Conservation (phyloP, 2,888 invertebrate species). For the Halictus quadricinctus region DNA sequence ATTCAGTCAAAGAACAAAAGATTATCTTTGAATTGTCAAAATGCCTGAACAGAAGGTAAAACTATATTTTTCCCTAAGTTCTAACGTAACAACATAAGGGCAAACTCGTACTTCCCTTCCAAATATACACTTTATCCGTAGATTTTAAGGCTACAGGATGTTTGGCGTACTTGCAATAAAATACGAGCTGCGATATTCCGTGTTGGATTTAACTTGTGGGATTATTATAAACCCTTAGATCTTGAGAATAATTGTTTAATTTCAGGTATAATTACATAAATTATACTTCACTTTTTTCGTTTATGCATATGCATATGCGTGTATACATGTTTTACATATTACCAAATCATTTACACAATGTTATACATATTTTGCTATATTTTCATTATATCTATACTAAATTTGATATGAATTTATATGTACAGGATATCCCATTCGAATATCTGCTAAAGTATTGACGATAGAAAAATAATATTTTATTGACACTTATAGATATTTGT, state of each 20-base stretch:
- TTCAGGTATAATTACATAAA: conserved; percentile 83
- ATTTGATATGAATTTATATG: not conserved
- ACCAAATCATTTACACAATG: not conserved
- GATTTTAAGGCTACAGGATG: conserved; percentile 84
- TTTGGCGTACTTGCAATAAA: conserved; percentile 92
- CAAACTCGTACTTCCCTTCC: conserved; percentile 7
- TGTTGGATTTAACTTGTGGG: conserved; percentile 88
- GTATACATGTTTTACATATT: not conserved
- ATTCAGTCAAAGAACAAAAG: conserved; percentile 8
- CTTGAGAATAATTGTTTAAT: conserved; percentile 87
- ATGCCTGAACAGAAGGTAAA: conserved; percentile 68
- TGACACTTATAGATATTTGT: not conserved
- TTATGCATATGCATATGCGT: not conserved
- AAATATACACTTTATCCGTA: conserved; percentile 30
- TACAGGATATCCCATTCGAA: not conserved
- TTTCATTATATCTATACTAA: not conserved
- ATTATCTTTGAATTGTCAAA: conserved; percentile 7
- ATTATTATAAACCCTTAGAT: conserved; percentile 88
- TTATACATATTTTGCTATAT: not conserved
- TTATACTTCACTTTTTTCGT: not conserved
- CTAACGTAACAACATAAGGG: conserved; percentile 24
- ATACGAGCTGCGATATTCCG: conserved; percentile 90
- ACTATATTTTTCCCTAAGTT: not conserved
- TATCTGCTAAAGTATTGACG: not conserved
- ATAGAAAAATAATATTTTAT: not conserved